Evolutionary conservation across 1,140 invertebrate genomes (phyloP).

Genomic region (Drosophila arawakana): DNA sequence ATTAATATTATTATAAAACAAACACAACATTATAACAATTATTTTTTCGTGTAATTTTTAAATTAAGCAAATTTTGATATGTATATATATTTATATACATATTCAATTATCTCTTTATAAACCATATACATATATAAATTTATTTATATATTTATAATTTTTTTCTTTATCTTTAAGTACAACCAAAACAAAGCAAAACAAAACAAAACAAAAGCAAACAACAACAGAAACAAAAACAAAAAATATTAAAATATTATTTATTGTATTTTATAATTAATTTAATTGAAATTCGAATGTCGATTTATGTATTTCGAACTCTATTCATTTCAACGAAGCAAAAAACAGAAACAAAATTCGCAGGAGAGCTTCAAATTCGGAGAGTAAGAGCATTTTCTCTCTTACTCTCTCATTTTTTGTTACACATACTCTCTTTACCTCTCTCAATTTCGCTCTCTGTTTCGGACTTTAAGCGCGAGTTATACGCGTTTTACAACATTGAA

Average conservation of each 20-base stretch:
- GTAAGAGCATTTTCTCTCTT: conserved; percentile 3
- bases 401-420: not conserved
- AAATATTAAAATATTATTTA: conserved; percentile 67
- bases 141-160: conserved; percentile 67
- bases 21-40: conserved; percentile 49
- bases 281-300: conserved; percentile 58
- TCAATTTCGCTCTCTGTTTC: conserved; percentile 12
- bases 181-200: conserved; percentile 47
- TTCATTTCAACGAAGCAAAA: conserved; percentile 49
- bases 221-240: conserved; percentile 46
- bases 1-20: conserved; percentile 56
- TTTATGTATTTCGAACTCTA: conserved; percentile 30
- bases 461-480: conserved; percentile 7
- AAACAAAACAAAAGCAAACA: conserved; percentile 50
- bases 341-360: conserved; percentile 24
- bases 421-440: conserved; percentile 1
- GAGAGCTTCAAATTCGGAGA: not conserved
- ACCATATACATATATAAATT: conserved; percentile 36
- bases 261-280: conserved; percentile 82
- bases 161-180: conserved; percentile 68
- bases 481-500: conserved; percentile 16
- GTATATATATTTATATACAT: conserved; percentile 36
- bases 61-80: conserved; percentile 55
- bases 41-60: conserved; percentile 72
- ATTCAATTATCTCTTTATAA: conserved; percentile 30